phyloP scores from a whole-genome alignment of 2,888 invertebrate species.

The Leptothorax acervorum region DNA sequence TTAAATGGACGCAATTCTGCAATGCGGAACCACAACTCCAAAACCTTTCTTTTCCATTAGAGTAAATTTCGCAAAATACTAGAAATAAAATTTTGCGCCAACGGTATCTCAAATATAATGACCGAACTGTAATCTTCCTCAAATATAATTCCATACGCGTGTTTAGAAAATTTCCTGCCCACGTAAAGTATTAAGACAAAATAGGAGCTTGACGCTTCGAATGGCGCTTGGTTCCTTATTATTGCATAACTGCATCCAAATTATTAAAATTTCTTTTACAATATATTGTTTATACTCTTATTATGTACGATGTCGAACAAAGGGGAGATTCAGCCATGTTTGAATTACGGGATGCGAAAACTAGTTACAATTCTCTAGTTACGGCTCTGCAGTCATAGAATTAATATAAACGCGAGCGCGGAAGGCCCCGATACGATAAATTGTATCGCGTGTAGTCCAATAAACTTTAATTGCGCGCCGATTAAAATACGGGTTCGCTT shows the following conservation, averaged over 20 bases:
- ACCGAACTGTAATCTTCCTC: too few species aligned
- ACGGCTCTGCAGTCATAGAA: conserved; percentile 42
- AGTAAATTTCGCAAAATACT: too few species aligned
- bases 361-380: conserved; percentile 38
- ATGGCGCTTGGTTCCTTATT: too few species aligned
- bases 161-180: too few species aligned
- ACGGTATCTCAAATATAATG: too few species aligned
- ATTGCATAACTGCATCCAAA: background rate
- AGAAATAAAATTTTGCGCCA: too few species aligned
- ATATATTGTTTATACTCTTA: background rate
- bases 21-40: too few species aligned
- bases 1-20: too few species aligned
- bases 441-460: conserved; percentile 51
- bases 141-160: too few species aligned
- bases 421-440: conserved; percentile 48
- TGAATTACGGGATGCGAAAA: background rate
- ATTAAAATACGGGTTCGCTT: conserved; percentile 50
- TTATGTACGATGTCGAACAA: background rate
- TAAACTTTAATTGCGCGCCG: conserved; percentile 52
- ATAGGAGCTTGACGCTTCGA: too few species aligned
- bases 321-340: background rate
- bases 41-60: too few species aligned
- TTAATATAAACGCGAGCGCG: conserved; percentile 52
- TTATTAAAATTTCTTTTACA: background rate
- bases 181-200: too few species aligned